phyloP scores from a whole-genome alignment of 2,888 invertebrate species.

The Phania funesta region DNA sequence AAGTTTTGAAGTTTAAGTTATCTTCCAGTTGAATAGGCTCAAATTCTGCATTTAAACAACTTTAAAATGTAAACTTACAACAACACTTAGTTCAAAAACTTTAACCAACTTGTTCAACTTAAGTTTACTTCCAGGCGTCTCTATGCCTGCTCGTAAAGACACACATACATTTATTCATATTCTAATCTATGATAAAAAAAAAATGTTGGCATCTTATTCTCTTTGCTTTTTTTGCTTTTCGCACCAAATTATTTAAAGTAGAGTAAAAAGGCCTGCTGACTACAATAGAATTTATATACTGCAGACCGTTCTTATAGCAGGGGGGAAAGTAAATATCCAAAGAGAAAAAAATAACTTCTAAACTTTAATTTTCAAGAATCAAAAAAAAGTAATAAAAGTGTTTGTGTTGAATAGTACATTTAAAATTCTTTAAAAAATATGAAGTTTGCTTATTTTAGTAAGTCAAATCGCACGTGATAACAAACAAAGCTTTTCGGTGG shows the following conservation, averaged over 20 bases:
- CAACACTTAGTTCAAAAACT: constrained; percentile 54
- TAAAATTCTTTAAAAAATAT: neutral
- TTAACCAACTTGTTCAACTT: constrained; percentile 49
- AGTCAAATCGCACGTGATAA: no score
- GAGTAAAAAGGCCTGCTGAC: neutral
- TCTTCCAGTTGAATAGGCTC: constrained; percentile 71
- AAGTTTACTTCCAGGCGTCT: constrained; percentile 8
- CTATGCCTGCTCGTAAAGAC: constrained; percentile 18
- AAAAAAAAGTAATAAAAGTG: constrained; percentile 11
- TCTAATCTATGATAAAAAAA: constrained; percentile 30
- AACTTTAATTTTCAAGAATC: constrained; percentile 22
- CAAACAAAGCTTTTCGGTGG: no score
- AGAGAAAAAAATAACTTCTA: neutral
- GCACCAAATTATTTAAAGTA: constrained; percentile 12
- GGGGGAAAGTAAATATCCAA: constrained; percentile 3
- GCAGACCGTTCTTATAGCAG: neutral
- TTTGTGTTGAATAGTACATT: neutral
- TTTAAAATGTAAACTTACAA: constrained; percentile 66
- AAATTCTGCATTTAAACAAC: constrained; percentile 69
- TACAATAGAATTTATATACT: neutral
- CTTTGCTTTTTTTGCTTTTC: neutral
- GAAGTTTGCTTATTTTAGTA: neutral
- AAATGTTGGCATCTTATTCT: constrained; percentile 5
- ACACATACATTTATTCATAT: constrained; percentile 39
- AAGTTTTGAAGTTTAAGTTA: constrained; percentile 69